Base-by-base conservation (phyloP, 1,140 invertebrate genomes). In the Aradophagus sp. region DNA sequence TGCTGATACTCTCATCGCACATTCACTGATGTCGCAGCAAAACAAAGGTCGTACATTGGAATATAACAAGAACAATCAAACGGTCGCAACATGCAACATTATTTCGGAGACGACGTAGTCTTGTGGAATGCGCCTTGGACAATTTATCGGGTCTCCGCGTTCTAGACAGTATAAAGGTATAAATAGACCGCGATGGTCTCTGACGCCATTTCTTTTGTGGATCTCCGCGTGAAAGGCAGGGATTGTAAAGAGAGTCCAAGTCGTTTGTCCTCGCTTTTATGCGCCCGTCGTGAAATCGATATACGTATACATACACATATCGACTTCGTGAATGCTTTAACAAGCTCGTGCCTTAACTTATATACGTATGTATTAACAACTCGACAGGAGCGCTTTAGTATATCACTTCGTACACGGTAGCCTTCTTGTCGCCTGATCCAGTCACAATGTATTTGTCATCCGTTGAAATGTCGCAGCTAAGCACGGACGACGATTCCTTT, bases 391-490 rank as follows among this genome's bases (percentile, higher is more conserved):
- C 31, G 31, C 61, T 75, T 84, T 76, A 96, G 87, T 97, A 99
- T 83, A 98, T 96, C 75, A 99, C 97, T 91, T 99, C 97, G 84
- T 99, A 99, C 45, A 99, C 93, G 56, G 97, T 99, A 42, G 97
- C 98, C 84, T 99, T 99, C 86, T 99, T 99, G 86, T 99, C 98
- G 19, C 98, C 98, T 2, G 97, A 99, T 45, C 98, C 98, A 38
- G 98, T 99, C 55, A 99, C 97, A 77, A 99, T 98, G 86, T 96
- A 99, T 84, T 98, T 98, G 86, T 99, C 97, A 84, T 99, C 97
- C 14, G 94, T 92, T 52, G 97, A 99, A 83, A 99, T 99, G 89
- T 99, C 98, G 89, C 98, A 99, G 87, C 96, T 98, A 56, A 99
- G 88, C 74, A 99, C 98, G 74, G 97, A 99, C 63, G 97, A 98